phyloP scores from a whole-genome alignment of 2,888 invertebrate species.

The Doris montereyensis region DNA sequence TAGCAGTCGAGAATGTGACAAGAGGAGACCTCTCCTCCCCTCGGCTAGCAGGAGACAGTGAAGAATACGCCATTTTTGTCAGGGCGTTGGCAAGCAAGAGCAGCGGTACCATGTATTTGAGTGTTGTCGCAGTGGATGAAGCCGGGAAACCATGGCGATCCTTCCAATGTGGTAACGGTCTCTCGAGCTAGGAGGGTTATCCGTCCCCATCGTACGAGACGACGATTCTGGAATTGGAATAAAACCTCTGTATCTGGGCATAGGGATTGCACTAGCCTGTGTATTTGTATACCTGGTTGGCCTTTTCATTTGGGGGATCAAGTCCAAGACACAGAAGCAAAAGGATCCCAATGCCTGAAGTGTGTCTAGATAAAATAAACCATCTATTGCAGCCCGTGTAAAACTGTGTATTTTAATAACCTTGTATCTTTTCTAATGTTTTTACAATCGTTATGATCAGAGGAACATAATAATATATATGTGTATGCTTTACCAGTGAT shows the following conservation, averaged over 20 bases:
- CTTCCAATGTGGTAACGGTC: slow-evolving; percentile 48
- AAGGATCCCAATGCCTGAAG: too few species aligned
- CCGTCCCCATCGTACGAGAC: slow-evolving; percentile 32
- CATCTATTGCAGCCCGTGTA: too few species aligned
- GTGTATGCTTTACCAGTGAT: too few species aligned
- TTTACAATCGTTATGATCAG: too few species aligned
- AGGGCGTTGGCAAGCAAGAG: too few species aligned
- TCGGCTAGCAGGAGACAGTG: slow-evolving; percentile 30
- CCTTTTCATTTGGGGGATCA: slow-evolving; percentile 26
- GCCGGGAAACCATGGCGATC: slow-evolving; percentile 44
- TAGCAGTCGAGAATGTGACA: background rate
- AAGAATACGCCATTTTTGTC: slow-evolving; percentile 31
- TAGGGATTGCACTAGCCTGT: slow-evolving; percentile 34
- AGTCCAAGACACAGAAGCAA: slow-evolving; percentile 18
- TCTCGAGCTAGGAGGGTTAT: slow-evolving; percentile 42
- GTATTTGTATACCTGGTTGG: slow-evolving; percentile 34
- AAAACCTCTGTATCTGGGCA: slow-evolving; percentile 25
- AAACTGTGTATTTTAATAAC: too few species aligned
- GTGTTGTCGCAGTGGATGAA: slow-evolving; percentile 46
- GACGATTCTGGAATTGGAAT: background rate
- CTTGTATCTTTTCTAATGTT: too few species aligned
- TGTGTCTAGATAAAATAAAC: too few species aligned
- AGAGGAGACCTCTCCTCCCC: slow-evolving; percentile 32
- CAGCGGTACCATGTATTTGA: slow-evolving; percentile 43
- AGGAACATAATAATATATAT: too few species aligned